Base-by-base conservation (phyloP, 1,140 invertebrate genomes). In the Drosophila watanabei region DNA sequence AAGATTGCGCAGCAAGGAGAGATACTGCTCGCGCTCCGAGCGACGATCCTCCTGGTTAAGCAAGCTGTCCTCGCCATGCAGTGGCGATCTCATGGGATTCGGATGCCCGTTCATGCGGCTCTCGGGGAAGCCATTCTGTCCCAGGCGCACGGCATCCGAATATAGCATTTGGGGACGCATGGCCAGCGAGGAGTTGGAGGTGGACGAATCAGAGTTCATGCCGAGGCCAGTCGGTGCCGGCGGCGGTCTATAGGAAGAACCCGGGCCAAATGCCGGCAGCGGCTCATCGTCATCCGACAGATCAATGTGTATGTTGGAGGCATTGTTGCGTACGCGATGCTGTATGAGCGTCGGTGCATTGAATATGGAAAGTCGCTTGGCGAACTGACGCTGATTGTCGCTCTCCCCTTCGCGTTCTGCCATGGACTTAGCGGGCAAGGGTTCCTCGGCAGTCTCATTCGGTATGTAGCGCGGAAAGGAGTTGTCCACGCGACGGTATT, bases 401-500 rank as follows among this genome's bases (percentile, higher is more conserved):
- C 45, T 57, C 30, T 63, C 49, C 10, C 33, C 20, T 24, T 54
- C 51, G 2, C 51, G 51, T 14, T 16, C 75, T 16, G 58, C 54
- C 66, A 79, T 63, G 5, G 59, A 58, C 14, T n/a, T 69, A 30
- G n/a, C 24, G 24, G 70, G 57, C 33, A 45, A 32, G 30, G 39
- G 58, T 2, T 84, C 85, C 13, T 88, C 78, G 7, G 54, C 56
- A 32, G 39, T 62, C 63, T 75, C 81, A 84, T 89, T 84, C 73
- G 85, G 41, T 72, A 93, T 89, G 32, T 64, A 76, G 48, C 92
- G 85, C 6, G 92, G 92, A 82, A 93, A 93, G 41, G 75, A 75
- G 51, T 89, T 92, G 37, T 91, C 79, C 32, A 93, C 92, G 11
- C 85, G 72, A 1, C 82, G 84, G 69, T 93, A 93, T 63, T 93